Base-by-base conservation (phyloP, 1,140 invertebrate species). In the Ditylenchus dipsaci region DNA sequence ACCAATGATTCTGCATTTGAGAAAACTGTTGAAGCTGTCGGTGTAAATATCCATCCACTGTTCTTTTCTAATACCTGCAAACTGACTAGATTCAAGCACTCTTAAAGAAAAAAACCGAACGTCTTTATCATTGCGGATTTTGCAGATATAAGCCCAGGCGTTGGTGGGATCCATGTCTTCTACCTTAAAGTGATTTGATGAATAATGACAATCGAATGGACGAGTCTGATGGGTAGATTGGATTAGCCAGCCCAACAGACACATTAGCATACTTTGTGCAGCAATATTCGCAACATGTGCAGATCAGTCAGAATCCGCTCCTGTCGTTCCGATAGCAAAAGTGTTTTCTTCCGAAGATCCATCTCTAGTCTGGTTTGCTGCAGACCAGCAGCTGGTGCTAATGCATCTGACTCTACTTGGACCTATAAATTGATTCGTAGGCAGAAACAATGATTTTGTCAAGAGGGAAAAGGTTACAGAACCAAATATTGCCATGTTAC, bases 121-220 rank as follows among this genome's bases (percentile, higher is more conserved):
- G 19, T 78, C 77, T 66, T 81, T 79, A 30, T 81, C 74, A 19
- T 42, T 74, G 56, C 77, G 72, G 17, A 79, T 56, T 5, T 45
- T 49, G 29, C 71, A 58, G n/a, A 81, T 29, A 47, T 63, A 79
- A 13, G 59, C 26, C 23, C 68, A 61, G n/a, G 77, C 68, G 63
- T 64, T 79, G 30, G 57, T 72, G 1, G 76, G 77, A 67, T 80
- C 78, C 66, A 80, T 58, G 61, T 82, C 69, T 56, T 80, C 79
- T 42, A 78, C 72, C 74, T 76, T 13, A 0, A 76, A 76, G 15
- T n/a, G n/a, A n/a, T n/a, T n/a, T n/a, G n/a, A n/a, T n/a, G n/a
- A n/a, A n/a, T n/a, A n/a, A n/a, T n/a, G n/a, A n/a, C n/a, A n/a
- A n/a, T n/a, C n/a, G n/a, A n/a, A n/a, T n/a, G n/a, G n/a, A n/a